Percentiles rank a stretch among this genome's conserved stretches.
Conservation (phyloP, 2,113 vertebrate genomes). For the Tragelaphus buxtoni region DNA sequence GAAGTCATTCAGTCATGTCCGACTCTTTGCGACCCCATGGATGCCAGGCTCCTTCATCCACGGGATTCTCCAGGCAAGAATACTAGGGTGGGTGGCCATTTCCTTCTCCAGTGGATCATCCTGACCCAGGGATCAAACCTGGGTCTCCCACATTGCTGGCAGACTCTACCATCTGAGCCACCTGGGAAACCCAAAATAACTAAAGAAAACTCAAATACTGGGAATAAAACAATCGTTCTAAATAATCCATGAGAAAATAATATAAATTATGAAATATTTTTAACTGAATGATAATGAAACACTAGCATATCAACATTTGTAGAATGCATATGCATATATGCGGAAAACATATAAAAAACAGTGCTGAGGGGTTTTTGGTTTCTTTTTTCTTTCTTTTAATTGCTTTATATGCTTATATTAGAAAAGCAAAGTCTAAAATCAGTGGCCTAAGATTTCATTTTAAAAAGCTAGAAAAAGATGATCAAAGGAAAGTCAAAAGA, state of each 20-base stretch:
- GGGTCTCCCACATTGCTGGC: background rate
- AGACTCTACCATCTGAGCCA: background rate
- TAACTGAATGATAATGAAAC: background rate
- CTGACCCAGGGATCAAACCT: background rate
- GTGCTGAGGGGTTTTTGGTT: background rate
- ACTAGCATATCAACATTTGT: background rate
- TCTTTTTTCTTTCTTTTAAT: background rate
- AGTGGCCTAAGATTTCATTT: background rate
- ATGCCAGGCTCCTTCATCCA: background rate
- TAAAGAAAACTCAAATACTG: background rate
- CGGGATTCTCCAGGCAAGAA: background rate
- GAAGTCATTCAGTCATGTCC: background rate
- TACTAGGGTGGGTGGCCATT: background rate
- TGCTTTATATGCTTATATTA: background rate
- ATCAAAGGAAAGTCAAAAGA: background rate
- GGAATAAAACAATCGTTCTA: background rate
- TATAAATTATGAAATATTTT: background rate
- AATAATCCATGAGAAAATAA: background rate
- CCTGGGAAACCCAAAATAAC: background rate
- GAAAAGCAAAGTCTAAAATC: background rate
- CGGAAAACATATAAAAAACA: background rate
- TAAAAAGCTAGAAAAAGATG: background rate
- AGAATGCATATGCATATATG: background rate
- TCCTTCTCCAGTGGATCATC: background rate
- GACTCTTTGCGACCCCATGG: background rate